Conservation (phyloP, 2,797 vertebrate genomes). For the Antrozous pallidus region DNA sequence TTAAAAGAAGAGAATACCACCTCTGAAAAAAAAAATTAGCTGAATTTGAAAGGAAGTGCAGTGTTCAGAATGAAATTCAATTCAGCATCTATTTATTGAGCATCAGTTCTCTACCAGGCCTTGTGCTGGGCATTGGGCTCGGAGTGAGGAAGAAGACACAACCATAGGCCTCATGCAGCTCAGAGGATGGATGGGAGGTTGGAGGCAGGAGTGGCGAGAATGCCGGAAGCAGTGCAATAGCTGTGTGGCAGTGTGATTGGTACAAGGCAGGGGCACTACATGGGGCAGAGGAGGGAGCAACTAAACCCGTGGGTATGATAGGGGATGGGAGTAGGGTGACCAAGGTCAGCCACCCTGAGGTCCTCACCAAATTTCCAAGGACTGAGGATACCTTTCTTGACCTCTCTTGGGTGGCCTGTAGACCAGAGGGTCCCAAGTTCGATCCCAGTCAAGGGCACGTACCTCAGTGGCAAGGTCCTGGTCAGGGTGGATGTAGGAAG, state of each 20-base stretch:
- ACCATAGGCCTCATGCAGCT: background rate
- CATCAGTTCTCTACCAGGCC: background rate
- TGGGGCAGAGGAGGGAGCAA: background rate
- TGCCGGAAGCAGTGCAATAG: background rate
- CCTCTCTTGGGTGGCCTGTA: background rate
- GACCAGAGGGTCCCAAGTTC: too few species aligned
- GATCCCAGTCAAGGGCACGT: too few species aligned
- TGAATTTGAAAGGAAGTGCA: background rate
- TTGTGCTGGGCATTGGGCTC: background rate
- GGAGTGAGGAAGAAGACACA: background rate
- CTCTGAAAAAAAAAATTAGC: background rate
- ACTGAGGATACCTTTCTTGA: background rate
- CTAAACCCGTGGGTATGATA: fast-evolving
- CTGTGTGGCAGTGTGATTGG: background rate
- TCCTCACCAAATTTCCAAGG: background rate
- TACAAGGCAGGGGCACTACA: background rate
- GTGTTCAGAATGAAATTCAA: background rate
- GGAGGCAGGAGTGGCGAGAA: background rate
- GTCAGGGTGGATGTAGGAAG: too few species aligned
- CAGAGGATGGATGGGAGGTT: fast-evolving
- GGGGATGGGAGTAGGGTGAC: fast-evolving
- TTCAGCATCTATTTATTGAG: background rate
- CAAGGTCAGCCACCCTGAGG: background rate
- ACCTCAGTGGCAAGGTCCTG: too few species aligned
- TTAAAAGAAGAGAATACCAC: too few species aligned